Evolutionary conservation across 2,797 vertebrate species (phyloP).

Genomic region (Tragopan temminckii): DNA sequence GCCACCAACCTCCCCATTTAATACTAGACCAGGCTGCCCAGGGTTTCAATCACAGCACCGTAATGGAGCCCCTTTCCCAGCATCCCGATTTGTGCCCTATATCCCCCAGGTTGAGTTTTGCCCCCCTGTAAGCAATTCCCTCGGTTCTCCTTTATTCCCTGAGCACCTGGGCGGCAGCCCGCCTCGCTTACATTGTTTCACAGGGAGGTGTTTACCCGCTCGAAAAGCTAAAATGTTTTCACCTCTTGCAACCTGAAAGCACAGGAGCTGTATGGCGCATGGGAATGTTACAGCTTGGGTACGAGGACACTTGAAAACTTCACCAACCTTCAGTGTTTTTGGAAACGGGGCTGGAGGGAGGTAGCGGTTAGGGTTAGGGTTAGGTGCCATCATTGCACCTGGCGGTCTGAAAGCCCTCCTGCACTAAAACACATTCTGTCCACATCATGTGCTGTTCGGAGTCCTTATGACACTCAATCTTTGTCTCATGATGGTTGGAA

Average conservation of each 20-base stretch:
- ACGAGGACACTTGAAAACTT: conserved; percentile 29
- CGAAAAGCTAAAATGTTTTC: conserved; percentile 25
- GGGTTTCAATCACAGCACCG: neutral
- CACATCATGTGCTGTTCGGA: neutral
- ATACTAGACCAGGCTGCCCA: too few species aligned
- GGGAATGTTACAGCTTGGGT: conserved; percentile 22
- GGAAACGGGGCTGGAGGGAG: neutral
- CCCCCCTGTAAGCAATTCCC: rapidly evolving
- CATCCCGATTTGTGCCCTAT: neutral
- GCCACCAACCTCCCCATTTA: too few species aligned
- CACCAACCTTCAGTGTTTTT: conserved; percentile 25
- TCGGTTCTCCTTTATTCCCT: neutral
- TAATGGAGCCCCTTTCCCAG: neutral
- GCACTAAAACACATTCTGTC: neutral
- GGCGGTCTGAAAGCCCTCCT: neutral
- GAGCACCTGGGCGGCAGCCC: neutral
- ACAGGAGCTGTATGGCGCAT: neutral
- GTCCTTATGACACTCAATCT: conserved; percentile 1
- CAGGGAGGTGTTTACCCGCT: neutral
- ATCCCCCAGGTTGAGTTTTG: rapidly evolving
- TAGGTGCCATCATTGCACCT: neutral
- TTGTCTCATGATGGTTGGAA: conserved; percentile 15
- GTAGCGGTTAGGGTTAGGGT: neutral
- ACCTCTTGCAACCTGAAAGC: neutral
- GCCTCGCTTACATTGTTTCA: neutral